Evolutionary conservation across 1,140 invertebrate species (phyloP), one percentile per base, ranked within the genome.

Genomic region (Drosophila sechellia): DNA sequence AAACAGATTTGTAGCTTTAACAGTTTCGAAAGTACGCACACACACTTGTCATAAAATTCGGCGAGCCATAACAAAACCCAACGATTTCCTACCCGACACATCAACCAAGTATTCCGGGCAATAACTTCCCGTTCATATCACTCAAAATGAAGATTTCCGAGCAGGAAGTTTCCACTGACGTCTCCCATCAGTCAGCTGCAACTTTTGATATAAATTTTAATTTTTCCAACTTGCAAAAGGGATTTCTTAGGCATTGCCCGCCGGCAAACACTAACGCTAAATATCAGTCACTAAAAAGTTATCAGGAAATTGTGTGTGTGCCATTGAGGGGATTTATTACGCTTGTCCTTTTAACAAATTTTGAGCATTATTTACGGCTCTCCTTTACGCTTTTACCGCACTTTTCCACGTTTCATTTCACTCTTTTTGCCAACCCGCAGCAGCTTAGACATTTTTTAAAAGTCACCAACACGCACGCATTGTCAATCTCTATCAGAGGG

Each of bases 321-420:
- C 79, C 79, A 84, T 84, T 89, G 84, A 84, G 66, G 53, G 84
- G 84, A 89, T 89, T 89, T 89, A 89, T 89, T 89, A 72, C 77
- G 79, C 76, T 89, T 84, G 84, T 89, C 84, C 84, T 69, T 84
- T 89, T 89, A 89, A 89, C 84, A 89, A 89, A 89, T 89, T 89
- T 84, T 89, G 64, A 72, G 84, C 84, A 89, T 89, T 89, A 89
- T 80, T 89, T 86, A 83, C 83, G 75, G 71, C 48, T 50, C 72
- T 75, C 48, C 34, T 37, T 40, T 20, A 37, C 60, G 53, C 61
- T 55, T 42, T 31, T 20, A 64, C 77, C 73, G 68, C 81, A 80
- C 77, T 85, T 42, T 53, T 46, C 64, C 63, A 58, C 66, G 64
- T 87, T 85, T 85, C 83, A 85, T 84, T 87, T 89, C 71, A 79